Percentiles rank a stretch among this genome's conserved stretches.
phyloP scores from a whole-genome alignment of 2,888 invertebrate genomes.

The Napeogenes inachia region DNA sequence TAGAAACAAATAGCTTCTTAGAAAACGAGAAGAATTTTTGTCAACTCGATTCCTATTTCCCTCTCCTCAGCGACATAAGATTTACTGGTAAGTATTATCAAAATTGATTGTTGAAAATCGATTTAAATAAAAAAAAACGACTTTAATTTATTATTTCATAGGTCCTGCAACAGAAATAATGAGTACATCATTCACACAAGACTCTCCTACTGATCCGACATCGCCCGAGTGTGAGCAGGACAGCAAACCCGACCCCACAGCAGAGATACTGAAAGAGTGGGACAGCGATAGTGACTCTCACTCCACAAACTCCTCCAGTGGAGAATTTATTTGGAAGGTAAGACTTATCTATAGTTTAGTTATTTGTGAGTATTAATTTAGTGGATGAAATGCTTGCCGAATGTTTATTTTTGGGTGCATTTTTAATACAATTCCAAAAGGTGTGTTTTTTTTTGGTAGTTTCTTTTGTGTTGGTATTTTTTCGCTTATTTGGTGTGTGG shows the following conservation, averaged over 20 bases:
- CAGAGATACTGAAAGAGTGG: slow-evolving; percentile 79
- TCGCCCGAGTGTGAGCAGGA: slow-evolving; percentile 57
- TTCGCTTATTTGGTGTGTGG: slow-evolving; percentile 11
- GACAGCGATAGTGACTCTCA: slow-evolving; percentile 81
- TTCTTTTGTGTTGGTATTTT: slow-evolving; percentile 5
- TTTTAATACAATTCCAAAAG: slow-evolving; percentile 4
- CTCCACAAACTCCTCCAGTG: slow-evolving; percentile 84
- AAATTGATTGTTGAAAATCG: no score
- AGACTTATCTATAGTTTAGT: slow-evolving; percentile 11
- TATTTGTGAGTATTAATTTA: slow-evolving; percentile 12
- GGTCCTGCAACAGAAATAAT: slow-evolving; percentile 69
- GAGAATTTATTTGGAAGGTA: slow-evolving; percentile 89
- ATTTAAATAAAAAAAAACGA: no score
- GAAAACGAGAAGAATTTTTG: slow-evolving; percentile 73
- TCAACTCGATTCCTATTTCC: slow-evolving; percentile 55
- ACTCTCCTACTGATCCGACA: slow-evolving; percentile 65
- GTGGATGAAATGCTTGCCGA: slow-evolving; percentile 17
- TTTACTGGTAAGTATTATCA: slow-evolving; percentile 59
- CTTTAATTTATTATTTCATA: slow-evolving; percentile 25
- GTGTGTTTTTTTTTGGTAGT: slow-evolving; percentile 11
- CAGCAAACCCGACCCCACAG: slow-evolving; percentile 55
- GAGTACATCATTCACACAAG: slow-evolving; percentile 70
- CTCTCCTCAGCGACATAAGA: slow-evolving; percentile 65
- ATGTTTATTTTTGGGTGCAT: slow-evolving; percentile 19
- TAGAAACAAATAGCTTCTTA: slow-evolving; percentile 64